Conservation (phyloP, 1,140 invertebrate species). For the Pseudomyrmex dendroicus region DNA sequence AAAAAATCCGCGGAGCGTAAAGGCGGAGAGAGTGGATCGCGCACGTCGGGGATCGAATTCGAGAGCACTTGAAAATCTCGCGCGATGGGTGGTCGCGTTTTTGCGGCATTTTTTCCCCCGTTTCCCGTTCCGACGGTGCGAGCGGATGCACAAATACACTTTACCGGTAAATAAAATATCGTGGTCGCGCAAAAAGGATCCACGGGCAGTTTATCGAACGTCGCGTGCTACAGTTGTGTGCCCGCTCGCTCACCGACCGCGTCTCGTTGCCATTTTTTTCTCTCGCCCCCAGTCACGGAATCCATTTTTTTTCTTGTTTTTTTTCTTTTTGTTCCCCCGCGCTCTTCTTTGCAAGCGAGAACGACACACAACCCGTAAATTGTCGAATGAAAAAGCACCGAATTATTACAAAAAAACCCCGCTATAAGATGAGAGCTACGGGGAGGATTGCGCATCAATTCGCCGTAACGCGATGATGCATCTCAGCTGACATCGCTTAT, state of each 20-base stretch:
- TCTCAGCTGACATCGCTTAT: not conserved
- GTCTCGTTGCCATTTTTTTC: conserved; percentile 54
- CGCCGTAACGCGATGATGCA: not conserved
- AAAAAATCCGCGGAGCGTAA: not conserved
- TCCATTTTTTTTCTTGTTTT: not conserved
- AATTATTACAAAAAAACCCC: conserved; percentile 70
- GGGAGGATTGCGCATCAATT: conserved; percentile 18
- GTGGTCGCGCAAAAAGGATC: conserved; percentile 64
- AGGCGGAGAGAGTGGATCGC: conserved; percentile 1
- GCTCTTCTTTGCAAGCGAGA: conserved; percentile 1
- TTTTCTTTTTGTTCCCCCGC: not conserved
- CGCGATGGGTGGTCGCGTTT: conserved; percentile 39
- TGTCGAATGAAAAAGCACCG: conserved; percentile 66
- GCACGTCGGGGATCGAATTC: conserved; percentile 14
- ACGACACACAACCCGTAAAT: conserved; percentile 64
- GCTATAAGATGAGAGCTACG: not conserved
- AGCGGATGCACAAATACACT: conserved; percentile 63
- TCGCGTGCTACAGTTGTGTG: conserved; percentile 63
- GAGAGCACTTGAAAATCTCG: conserved; percentile 42
- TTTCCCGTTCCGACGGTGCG: conserved; percentile 52
- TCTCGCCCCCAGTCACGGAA: not conserved
- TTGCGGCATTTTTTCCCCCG: conserved; percentile 55
- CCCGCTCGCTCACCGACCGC: conserved; percentile 6
- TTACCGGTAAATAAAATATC: conserved; percentile 72
- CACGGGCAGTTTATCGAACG: conserved; percentile 71